phyloP scores from a whole-genome alignment of 2,797 vertebrate genomes.

The Parambassis ranga region DNA sequence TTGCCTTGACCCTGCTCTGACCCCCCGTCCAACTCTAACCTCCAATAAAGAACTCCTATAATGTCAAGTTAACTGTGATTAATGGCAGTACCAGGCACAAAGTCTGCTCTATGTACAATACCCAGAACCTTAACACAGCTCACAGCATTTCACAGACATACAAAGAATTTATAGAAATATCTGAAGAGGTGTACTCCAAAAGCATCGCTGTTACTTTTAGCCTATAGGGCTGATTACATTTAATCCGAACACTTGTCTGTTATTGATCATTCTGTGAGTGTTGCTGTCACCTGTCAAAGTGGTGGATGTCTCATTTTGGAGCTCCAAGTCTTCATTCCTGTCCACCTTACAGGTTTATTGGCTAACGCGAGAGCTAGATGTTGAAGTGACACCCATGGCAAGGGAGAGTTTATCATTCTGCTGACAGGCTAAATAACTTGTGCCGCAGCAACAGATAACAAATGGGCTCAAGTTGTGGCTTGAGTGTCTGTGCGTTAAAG shows the following conservation, averaged over 20 bases:
- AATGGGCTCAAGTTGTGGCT: slow-evolving; percentile 77
- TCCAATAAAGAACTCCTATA: slow-evolving; percentile 66
- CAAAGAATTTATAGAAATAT: slow-evolving; percentile 44
- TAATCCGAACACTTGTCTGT: slow-evolving; percentile 23
- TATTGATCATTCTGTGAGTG: slow-evolving; percentile 39
- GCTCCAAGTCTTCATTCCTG: slow-evolving; percentile 44
- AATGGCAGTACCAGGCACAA: slow-evolving; percentile 56
- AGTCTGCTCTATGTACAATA: slow-evolving; percentile 60
- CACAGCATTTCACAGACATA: slow-evolving; percentile 36
- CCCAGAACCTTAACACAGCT: slow-evolving; percentile 43
- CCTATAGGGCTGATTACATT: slow-evolving; percentile 17
- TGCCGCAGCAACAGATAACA: slow-evolving; percentile 78
- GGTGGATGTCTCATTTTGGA: slow-evolving; percentile 49
- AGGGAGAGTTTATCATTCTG: slow-evolving; percentile 78
- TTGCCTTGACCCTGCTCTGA: slow-evolving; percentile 46
- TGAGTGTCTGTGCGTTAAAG: slow-evolving; percentile 73
- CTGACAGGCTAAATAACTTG: slow-evolving; percentile 82
- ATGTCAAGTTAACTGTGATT: slow-evolving; percentile 73
- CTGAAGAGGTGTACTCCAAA: slow-evolving; percentile 8
- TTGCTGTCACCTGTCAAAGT: slow-evolving; percentile 26
- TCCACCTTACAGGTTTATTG: slow-evolving; percentile 60
- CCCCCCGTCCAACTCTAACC: slow-evolving; percentile 51
- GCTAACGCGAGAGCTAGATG: slow-evolving; percentile 55
- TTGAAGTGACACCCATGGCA: slow-evolving; percentile 67
- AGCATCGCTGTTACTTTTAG: slow-evolving; percentile 1